A percentile compares a stretch with the other conserved stretches of the same genome.
Conservation (phyloP, 2,888 invertebrate species). For the Dioctria linearis region DNA sequence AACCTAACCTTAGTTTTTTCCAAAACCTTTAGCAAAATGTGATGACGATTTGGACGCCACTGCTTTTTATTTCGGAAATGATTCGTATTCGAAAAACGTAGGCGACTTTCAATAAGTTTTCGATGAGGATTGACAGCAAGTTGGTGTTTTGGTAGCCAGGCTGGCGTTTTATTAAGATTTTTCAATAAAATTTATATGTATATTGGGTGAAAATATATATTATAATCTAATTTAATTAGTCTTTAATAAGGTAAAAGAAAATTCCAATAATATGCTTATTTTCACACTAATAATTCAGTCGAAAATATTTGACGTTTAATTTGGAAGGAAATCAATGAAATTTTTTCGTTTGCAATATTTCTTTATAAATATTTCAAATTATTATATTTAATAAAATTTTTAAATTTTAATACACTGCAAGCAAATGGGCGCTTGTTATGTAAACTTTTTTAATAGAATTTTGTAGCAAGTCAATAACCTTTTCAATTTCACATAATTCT, state of each 20-base stretch:
- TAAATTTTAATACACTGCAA: no score
- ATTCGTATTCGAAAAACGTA: no score
- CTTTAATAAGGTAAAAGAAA: not conserved
- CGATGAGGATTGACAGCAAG: not conserved
- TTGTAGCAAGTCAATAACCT: no score
- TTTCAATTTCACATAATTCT: no score
- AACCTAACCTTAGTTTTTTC: no score
- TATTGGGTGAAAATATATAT: not conserved
- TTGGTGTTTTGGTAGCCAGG: constrained; percentile 15
- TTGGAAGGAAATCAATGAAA: constrained; percentile 4
- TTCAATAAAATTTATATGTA: constrained; percentile 12
- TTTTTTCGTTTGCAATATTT: not conserved
- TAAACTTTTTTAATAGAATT: no score
- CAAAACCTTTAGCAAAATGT: no score
- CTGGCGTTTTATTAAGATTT: not conserved
- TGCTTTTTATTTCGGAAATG: no score
- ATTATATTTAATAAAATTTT: no score
- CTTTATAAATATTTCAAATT: no score
- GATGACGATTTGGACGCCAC: no score
- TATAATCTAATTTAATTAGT: not conserved
- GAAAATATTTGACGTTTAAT: constrained; percentile 7
- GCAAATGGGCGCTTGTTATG: no score
- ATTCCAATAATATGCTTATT: not conserved
- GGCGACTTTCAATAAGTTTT: constrained; percentile 21
- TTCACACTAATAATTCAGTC: not conserved